phyloP scores from a whole-genome alignment of 2,797 vertebrate species.

The Argentina silus region DNA sequence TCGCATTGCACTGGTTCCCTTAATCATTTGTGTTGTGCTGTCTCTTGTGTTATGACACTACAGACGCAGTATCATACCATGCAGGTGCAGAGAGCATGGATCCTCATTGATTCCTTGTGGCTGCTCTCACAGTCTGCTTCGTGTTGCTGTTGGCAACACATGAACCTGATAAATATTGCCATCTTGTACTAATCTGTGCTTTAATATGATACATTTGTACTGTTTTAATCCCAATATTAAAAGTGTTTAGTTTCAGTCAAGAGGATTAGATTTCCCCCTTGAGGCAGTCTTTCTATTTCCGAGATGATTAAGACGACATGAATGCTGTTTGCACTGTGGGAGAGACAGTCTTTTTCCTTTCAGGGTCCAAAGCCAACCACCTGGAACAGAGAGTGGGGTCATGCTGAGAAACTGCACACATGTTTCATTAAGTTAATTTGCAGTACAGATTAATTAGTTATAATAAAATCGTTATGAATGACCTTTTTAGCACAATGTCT shows the following conservation, averaged over 20 bases:
- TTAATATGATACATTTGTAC: conserved; percentile 72
- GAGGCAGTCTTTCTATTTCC: conserved; percentile 47
- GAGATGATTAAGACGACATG: conserved; percentile 61
- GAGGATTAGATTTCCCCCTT: conserved; percentile 51
- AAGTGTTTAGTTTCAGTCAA: conserved; percentile 54
- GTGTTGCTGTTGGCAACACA: conserved; percentile 28
- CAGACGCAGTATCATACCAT: conserved; percentile 26
- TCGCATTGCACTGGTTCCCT: conserved; percentile 7
- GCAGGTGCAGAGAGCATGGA: conserved; percentile 36
- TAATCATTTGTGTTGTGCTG: conserved; percentile 66
- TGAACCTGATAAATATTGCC: conserved; percentile 59
- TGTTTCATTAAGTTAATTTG: not conserved
- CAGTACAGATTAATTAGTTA: not conserved
- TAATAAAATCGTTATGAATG: not conserved
- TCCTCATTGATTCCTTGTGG: conserved; percentile 23
- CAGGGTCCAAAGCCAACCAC: conserved; percentile 55
- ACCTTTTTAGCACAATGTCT: not conserved
- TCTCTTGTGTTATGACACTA: conserved; percentile 51
- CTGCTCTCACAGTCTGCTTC: conserved; percentile 43
- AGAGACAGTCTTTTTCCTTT: conserved; percentile 29
- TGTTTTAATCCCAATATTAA: conserved; percentile 54
- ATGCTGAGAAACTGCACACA: conserved; percentile 37
- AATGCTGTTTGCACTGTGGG: conserved; percentile 55
- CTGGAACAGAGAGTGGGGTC: conserved; percentile 62
- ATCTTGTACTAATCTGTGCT: conserved; percentile 78